Percentiles rank a stretch among this genome's conserved stretches.
These are phyloP conservation scores for Hycleus cichorii DNA, from an alignment of 1,140 invertebrate species.

Conservation along the genomic window DNA sequence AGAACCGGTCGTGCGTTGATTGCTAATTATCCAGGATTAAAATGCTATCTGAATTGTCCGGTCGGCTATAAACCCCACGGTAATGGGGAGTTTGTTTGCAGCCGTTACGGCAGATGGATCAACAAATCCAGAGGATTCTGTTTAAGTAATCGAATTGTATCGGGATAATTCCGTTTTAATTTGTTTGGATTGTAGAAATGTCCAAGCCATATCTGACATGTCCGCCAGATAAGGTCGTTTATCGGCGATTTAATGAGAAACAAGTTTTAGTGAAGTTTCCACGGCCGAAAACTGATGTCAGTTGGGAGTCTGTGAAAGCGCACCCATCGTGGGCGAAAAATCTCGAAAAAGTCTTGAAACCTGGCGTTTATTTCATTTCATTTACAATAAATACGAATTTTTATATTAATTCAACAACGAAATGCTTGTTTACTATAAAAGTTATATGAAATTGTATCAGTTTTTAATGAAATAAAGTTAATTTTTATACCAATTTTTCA, in stretches of 20 bases:
- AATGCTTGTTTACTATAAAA: background rate
- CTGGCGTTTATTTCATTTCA: constrained; percentile 7
- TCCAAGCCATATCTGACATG: constrained; percentile 9
- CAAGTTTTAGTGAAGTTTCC: constrained; percentile 3
- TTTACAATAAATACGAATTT: constrained; percentile 11
- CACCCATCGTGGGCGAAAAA: constrained; percentile 6
- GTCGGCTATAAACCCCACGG: background rate
- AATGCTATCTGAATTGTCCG: constrained; percentile 1
- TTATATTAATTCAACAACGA: constrained; percentile 5
- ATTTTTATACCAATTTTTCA: constrained; percentile 1
- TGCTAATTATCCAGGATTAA: background rate
- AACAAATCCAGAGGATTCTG: constrained; percentile 1
- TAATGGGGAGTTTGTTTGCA: background rate
- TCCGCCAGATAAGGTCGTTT: background rate
- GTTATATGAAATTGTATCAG: constrained; percentile 5
- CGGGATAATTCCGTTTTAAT: background rate
- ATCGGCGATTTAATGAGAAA: background rate
- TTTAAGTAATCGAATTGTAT: background rate
- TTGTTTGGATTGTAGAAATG: background rate
- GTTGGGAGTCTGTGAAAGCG: constrained; percentile 14
- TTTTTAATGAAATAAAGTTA: background rate
- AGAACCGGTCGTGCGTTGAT: constrained; percentile 2
- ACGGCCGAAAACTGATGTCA: constrained; percentile 8
- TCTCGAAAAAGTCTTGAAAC: background rate
- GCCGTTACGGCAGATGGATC: constrained; percentile 1